phyloP scores from a whole-genome alignment of 1,140 invertebrate species.

The Drosophila asahinai region DNA sequence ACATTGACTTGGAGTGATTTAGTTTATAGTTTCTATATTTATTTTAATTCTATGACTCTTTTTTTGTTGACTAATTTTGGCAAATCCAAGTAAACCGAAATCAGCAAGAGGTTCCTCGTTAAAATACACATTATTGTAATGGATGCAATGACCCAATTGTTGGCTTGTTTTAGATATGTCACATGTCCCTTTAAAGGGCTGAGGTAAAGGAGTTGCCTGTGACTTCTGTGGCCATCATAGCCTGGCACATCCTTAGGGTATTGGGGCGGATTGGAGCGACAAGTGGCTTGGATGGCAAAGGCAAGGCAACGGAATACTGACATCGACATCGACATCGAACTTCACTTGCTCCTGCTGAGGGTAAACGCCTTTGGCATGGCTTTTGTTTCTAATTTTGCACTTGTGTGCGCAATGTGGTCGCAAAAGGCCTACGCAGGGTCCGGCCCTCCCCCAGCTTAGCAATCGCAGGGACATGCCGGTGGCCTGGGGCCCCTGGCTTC shows the following conservation, averaged over 20 bases:
- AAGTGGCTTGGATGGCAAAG: slow-evolving; percentile 37
- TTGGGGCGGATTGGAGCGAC: slow-evolving; percentile 16
- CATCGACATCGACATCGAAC: slow-evolving; percentile 33
- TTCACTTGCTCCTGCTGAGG: slow-evolving; percentile 33
- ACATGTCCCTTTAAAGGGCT: slow-evolving; percentile 1
- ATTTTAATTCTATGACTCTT: no score
- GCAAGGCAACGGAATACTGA: slow-evolving; percentile 13
- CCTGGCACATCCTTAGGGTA: slow-evolving; percentile 5
- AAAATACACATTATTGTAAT: slow-evolving; percentile 7
- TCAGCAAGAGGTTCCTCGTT: background rate
- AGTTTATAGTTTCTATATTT: no score
- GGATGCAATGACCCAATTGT: slow-evolving; percentile 20
- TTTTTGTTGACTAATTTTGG: background rate
- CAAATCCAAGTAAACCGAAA: no score
- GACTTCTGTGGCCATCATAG: slow-evolving; percentile 17
- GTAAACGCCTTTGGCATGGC: slow-evolving; percentile 68
- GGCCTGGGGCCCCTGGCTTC: slow-evolving; percentile 52
- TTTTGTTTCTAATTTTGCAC: slow-evolving; percentile 82
- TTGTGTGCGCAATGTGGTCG: slow-evolving; percentile 71
- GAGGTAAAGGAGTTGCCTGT: background rate
- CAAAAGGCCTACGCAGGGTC: slow-evolving; percentile 60
- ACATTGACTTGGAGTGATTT: no score
- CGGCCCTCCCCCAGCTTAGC: background rate
- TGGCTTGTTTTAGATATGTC: slow-evolving; percentile 13
- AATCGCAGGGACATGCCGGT: slow-evolving; percentile 9